A percentile compares a stretch with the other conserved stretches of the same genome.
Evolutionary conservation across 2,797 vertebrate species (phyloP).

Genomic region (Anolis apletophallus): DNA sequence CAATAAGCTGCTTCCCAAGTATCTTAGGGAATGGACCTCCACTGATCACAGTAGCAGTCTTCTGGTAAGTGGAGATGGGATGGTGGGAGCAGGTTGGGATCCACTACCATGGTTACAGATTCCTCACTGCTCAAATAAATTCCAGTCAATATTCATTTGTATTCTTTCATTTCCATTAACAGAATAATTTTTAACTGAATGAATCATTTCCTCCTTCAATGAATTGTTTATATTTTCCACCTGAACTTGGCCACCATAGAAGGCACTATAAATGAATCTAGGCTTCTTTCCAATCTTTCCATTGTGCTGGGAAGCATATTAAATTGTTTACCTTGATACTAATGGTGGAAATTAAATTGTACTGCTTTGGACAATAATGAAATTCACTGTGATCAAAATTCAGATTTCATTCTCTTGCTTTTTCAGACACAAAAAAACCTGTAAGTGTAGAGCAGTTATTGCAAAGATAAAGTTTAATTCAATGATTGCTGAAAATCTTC

Average conservation of each 20-base stretch:
- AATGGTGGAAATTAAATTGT: slow-evolving; percentile 18
- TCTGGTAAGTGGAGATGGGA: no score
- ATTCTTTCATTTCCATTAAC: slow-evolving; percentile 2
- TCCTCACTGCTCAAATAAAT: no score
- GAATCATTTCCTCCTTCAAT: background rate
- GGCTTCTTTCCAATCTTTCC: background rate
- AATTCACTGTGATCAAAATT: slow-evolving; percentile 19
- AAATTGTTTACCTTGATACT: background rate
- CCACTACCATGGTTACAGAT: no score
- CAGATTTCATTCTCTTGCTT: slow-evolving; percentile 28
- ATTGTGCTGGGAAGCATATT: background rate
- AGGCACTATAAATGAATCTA: background rate
- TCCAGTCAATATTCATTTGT: background rate
- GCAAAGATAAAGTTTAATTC: slow-evolving; percentile 18
- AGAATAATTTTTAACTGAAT: background rate
- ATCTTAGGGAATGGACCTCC: no score
- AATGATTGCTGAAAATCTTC: slow-evolving; percentile 10
- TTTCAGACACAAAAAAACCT: slow-evolving; percentile 4
- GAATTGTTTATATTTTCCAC: background rate
- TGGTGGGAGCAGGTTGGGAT: no score
- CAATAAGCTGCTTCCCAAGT: no score
- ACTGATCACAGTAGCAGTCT: no score
- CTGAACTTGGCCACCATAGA: slow-evolving; percentile 15
- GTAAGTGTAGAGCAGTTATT: background rate
- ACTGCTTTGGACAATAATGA: background rate